Percentiles rank a stretch among this genome's conserved stretches.
These are phyloP conservation scores for Nyctereutes procyonoides DNA, from an alignment of 2,113 vertebrate species.

Conservation along the genomic window DNA sequence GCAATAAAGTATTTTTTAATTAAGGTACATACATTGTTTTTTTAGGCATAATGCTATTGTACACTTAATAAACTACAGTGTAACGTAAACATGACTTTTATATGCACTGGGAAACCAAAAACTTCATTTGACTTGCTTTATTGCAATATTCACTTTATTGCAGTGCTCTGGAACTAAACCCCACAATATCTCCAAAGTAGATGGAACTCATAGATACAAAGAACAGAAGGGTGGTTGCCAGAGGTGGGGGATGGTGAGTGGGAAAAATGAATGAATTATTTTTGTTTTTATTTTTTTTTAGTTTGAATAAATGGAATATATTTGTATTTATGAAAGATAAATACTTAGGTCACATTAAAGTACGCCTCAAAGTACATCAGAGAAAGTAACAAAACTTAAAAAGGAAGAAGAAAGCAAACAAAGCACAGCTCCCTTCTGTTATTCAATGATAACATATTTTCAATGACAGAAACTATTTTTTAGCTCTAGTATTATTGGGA, in stretches of 20 bases:
- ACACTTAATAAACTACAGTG: background rate
- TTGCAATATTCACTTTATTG: background rate
- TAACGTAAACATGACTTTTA: background rate
- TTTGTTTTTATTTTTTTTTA: background rate
- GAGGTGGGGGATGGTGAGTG: background rate
- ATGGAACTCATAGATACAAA: background rate
- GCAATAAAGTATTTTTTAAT: background rate
- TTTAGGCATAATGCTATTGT: background rate
- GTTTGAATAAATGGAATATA: background rate
- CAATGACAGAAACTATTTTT: background rate
- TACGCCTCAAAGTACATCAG: background rate
- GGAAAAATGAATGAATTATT: background rate
- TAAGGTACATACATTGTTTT: background rate
- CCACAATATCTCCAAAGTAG: background rate
- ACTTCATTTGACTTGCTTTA: background rate
- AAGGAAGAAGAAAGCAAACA: background rate
- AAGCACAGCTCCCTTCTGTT: background rate
- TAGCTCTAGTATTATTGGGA: background rate
- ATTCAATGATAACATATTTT: background rate
- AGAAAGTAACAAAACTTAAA: background rate
- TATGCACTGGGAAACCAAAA: background rate
- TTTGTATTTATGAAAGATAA: background rate
- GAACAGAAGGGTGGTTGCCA: background rate
- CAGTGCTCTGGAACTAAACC: background rate
- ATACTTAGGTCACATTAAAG: background rate